Evolutionary conservation across 2,888 invertebrate species (phyloP).

Genomic region (Gymnosoma rotundatum): DNA sequence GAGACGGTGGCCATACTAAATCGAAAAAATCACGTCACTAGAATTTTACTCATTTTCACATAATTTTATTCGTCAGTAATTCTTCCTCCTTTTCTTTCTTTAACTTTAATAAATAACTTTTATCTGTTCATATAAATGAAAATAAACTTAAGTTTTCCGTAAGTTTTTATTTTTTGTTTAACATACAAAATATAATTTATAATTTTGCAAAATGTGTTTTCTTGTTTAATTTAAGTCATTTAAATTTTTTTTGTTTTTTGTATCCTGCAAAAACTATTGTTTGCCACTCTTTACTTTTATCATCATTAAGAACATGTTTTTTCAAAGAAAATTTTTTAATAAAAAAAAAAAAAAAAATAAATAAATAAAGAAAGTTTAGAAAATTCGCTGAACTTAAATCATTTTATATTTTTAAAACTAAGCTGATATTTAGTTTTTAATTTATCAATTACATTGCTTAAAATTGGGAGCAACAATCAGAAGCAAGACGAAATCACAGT

Average conservation of each 20-base stretch:
- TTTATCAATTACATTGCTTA: background rate
- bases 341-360: constrained; percentile 27
- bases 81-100: background rate
- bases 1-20: constrained; percentile 85
- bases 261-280: background rate
- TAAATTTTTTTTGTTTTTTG: background rate
- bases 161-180: constrained; percentile 19
- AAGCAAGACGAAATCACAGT: no score
- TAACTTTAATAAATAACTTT: constrained; percentile 3
- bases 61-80: constrained; percentile 24
- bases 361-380: background rate
- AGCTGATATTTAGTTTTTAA: background rate
- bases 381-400: background rate
- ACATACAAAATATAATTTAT: background rate
- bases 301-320: constrained; percentile 53
- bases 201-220: no score
- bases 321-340: constrained; percentile 44
- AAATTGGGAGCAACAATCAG: no score
- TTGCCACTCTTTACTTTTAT: background rate
- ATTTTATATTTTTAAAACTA: background rate
- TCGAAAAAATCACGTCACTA: constrained; percentile 86
- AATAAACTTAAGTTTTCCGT: constrained; percentile 33
- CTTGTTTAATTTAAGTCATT: background rate
- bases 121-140: constrained; percentile 5
- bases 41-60: constrained; percentile 44